These are phyloP conservation scores for Volucella inanis DNA, from an alignment of 2,888 invertebrate genomes.

Conservation along the genomic window DNA sequence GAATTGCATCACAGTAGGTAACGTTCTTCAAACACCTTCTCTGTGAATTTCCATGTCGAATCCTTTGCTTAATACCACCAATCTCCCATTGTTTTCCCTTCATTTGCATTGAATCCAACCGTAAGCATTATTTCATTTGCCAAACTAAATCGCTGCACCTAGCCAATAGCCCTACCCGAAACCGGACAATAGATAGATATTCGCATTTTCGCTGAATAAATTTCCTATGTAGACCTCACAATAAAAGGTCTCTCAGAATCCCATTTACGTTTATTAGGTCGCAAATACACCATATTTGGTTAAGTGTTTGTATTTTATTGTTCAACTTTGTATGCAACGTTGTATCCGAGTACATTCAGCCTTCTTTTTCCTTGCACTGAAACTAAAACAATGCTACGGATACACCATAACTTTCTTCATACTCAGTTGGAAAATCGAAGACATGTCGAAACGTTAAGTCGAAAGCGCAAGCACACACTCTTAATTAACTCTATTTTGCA, in stretches of 20 bases:
- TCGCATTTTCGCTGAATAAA: no score
- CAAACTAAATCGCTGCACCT: no score
- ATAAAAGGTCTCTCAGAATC: neutral
- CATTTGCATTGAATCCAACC: no score
- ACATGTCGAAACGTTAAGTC: constrained; percentile 1
- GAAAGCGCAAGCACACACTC: constrained; percentile 28
- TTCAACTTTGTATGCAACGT: constrained; percentile 26
- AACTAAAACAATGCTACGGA: neutral
- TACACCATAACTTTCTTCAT: constrained; percentile 17
- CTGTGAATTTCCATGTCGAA: no score
- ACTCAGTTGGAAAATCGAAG: constrained; percentile 42
- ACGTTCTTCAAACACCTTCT: no score
- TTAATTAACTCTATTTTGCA: constrained; percentile 65
- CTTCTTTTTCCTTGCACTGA: neutral
- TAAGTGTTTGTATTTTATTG: constrained; percentile 25
- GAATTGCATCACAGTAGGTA: no score
- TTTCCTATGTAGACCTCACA: neutral
- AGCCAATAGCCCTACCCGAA: no score
- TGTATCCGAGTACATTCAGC: constrained; percentile 4
- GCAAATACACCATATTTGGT: constrained; percentile 5
- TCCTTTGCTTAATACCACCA: no score
- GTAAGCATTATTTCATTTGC: no score
- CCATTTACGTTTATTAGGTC: constrained; percentile 2
- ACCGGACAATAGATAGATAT: no score
- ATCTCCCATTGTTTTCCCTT: no score